Percentiles rank a stretch among this genome's conserved stretches.
Evolutionary conservation across 37 sponge, comb jelly and placozoan species (phyloP).

Genomic region (Aplysina aerophoba): DNA sequence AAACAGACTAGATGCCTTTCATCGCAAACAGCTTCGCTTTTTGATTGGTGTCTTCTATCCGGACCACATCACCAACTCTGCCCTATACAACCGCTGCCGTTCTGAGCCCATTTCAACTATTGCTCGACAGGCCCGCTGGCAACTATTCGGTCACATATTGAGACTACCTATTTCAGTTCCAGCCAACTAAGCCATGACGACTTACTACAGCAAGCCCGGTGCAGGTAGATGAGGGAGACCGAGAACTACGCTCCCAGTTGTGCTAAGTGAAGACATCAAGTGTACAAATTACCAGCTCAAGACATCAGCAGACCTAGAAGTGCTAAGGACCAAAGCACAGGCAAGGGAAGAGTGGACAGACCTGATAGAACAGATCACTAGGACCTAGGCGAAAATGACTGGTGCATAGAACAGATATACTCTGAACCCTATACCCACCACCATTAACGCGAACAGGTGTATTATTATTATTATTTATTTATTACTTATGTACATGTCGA

Average conservation of each 20-base stretch:
- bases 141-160: conserved; percentile 25
- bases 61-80: not conserved
- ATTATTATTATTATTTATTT: too few species aligned
- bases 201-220: conserved; percentile 18
- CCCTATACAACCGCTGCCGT: conserved; percentile 11
- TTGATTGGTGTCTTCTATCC: conserved; percentile 31
- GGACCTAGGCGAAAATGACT: too few species aligned
- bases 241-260: conserved; percentile 21
- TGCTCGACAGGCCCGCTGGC: conserved; percentile 8
- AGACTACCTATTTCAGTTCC: conserved; percentile 20
- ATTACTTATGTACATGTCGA: too few species aligned
- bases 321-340: too few species aligned
- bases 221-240: conserved; percentile 25
- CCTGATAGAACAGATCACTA: too few species aligned
- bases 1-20: conserved; percentile 10
- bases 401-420: too few species aligned
- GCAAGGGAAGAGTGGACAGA: too few species aligned
- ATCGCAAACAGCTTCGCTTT: conserved; percentile 29
- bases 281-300: not conserved
- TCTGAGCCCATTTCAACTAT: conserved; percentile 36
- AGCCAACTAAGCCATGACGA: conserved; percentile 29
- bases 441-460: too few species aligned
- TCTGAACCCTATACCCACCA: too few species aligned
- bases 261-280: conserved; percentile 22
- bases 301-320: too few species aligned